Conservation (phyloP, 2,113 vertebrate species). For the Machaerirhynchus nigripectus region DNA sequence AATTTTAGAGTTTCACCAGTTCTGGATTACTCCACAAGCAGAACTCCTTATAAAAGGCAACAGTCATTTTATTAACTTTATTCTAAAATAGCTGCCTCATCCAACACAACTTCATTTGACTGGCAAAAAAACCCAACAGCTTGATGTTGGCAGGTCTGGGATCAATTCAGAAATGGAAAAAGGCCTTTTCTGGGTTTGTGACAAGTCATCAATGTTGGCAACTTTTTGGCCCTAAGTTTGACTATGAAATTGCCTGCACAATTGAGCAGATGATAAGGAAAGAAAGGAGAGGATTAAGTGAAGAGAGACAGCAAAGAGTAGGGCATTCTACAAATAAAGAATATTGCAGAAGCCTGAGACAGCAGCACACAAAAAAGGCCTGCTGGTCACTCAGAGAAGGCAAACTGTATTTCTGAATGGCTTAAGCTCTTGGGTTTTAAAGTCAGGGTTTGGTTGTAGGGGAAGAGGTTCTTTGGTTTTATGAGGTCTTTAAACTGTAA, state of each 20-base stretch:
- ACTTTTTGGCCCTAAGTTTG: constrained; percentile 12
- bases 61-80: constrained; percentile 39
- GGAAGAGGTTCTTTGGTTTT: background rate
- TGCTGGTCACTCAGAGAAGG: background rate
- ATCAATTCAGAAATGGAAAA: background rate
- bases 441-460: background rate
- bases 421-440: background rate
- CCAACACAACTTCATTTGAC: background rate
- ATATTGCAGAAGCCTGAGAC: background rate
- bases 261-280: background rate
- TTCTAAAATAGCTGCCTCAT: constrained; percentile 23
- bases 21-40: constrained; percentile 17
- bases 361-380: background rate
- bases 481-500: background rate
- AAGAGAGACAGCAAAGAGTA: background rate
- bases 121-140: background rate
- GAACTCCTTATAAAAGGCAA: constrained; percentile 20
- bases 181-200: background rate
- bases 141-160: constrained; percentile 18
- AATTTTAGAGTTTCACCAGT: constrained; percentile 35
- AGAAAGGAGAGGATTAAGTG: background rate
- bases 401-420: background rate
- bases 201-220: constrained; percentile 6
- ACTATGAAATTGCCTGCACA: background rate
- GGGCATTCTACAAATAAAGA: background rate